A percentile compares a stretch with the other conserved stretches of the same genome.
Evolutionary conservation across 2,113 vertebrate genomes (phyloP).

Genomic region (Mellivora capensis): DNA sequence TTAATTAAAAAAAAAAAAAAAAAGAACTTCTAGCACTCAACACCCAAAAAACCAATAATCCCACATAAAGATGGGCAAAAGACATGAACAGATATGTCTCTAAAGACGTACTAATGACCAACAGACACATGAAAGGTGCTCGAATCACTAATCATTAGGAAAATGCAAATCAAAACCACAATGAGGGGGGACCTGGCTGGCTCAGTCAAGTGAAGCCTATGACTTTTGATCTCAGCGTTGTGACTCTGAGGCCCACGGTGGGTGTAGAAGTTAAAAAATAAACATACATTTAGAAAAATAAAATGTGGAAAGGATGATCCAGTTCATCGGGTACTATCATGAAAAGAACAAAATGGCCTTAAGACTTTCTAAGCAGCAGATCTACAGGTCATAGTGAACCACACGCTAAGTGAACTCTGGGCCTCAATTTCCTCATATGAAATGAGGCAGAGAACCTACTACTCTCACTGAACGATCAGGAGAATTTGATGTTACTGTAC

Average conservation of each 20-base stretch:
- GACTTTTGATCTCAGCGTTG: not conserved
- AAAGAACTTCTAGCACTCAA: not conserved
- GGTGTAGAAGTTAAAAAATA: not conserved
- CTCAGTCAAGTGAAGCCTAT: not conserved
- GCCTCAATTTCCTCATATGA: not conserved
- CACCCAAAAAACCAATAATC: not conserved
- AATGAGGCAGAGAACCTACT: not conserved
- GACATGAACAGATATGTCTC: not conserved
- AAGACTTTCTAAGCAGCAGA: not conserved
- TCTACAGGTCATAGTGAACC: not conserved
- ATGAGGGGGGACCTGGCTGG: not conserved
- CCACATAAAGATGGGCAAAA: not conserved
- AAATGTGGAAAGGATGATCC: not conserved
- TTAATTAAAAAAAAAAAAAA: too few species aligned
- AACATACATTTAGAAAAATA: not conserved
- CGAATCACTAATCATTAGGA: not conserved
- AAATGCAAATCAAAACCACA: not conserved
- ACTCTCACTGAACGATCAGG: not conserved
- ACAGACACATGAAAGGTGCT: not conserved
- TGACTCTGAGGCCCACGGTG: not conserved
- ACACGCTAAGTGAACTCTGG: not conserved
- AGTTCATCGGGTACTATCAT: not conserved
- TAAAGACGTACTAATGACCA: not conserved
- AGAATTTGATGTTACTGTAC: not conserved
- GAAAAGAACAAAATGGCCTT: not conserved